These are phyloP conservation scores for Mesitornis unicolor DNA, from an alignment of 2,113 vertebrate genomes.

Conservation along the genomic window DNA sequence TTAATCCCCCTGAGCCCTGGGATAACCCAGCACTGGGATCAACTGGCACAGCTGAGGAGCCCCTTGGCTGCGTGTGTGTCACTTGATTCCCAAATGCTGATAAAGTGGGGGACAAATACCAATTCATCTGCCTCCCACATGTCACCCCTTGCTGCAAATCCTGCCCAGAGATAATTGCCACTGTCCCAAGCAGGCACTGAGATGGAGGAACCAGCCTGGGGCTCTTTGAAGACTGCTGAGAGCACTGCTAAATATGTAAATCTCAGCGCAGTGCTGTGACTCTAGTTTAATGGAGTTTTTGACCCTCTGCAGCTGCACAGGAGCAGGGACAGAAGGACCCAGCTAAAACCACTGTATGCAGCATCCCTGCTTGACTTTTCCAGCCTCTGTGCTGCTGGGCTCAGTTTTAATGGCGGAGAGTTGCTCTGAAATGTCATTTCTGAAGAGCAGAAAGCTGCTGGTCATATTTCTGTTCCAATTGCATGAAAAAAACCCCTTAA, in stretches of 20 bases:
- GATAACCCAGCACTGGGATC: background rate
- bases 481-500: background rate
- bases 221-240: slow-evolving; percentile 29
- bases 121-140: background rate
- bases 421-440: background rate
- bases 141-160: background rate
- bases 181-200: background rate
- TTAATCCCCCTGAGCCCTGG: background rate
- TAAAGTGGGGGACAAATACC: background rate
- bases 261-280: background rate
- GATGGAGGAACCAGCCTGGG: background rate
- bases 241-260: slow-evolving; percentile 27
- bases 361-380: background rate
- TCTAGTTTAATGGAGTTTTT: background rate
- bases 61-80: background rate
- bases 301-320: slow-evolving; percentile 3
- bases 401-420: background rate
- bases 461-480: background rate
- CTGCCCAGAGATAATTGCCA: background rate
- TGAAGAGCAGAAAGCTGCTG: background rate
- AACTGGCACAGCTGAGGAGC: background rate
- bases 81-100: background rate
- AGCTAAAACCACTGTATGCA: background rate
- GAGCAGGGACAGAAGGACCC: background rate
- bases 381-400: background rate